Evolutionary conservation across 2,888 invertebrate species (phyloP).

Genomic region (Agonopterix heracliana): DNA sequence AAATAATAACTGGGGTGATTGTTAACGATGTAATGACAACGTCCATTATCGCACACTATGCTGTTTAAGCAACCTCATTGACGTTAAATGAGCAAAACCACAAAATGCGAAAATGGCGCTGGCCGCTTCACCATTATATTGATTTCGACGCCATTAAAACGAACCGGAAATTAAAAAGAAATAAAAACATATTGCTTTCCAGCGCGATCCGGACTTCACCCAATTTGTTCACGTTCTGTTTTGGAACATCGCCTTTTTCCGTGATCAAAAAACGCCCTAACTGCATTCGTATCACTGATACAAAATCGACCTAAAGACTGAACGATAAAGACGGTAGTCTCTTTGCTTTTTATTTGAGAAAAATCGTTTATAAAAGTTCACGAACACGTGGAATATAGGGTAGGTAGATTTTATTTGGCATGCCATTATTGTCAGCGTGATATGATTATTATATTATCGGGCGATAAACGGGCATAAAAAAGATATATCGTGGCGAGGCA

Average conservation of each 20-base stretch:
- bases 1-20: too few species aligned
- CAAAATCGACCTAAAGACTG: constrained; percentile 22
- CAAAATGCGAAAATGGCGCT: constrained; percentile 68
- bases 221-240: constrained; percentile 68
- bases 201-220: constrained; percentile 68
- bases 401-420: constrained; percentile 72
- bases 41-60: constrained; percentile 42
- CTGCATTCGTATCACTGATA: constrained; percentile 3
- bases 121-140: constrained; percentile 68
- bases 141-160: constrained; percentile 74
- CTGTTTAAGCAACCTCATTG: constrained; percentile 40
- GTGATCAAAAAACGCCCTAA: constrained; percentile 33
- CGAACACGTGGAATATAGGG: constrained; percentile 47
- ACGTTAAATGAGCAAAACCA: constrained; percentile 70
- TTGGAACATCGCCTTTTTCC: constrained; percentile 48
- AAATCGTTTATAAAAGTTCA: constrained; percentile 33
- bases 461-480: constrained; percentile 72
- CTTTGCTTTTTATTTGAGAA: constrained; percentile 9
- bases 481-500: constrained; percentile 63
- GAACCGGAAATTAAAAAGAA: constrained; percentile 75
- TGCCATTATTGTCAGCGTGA: constrained; percentile 71
- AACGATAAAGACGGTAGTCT: too few species aligned
- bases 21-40: constrained; percentile 40
- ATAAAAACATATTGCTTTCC: constrained; percentile 75
- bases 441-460: constrained; percentile 74